Evolutionary conservation across 2,113 vertebrate genomes (phyloP).

Genomic region (Formicarius rufipectus): DNA sequence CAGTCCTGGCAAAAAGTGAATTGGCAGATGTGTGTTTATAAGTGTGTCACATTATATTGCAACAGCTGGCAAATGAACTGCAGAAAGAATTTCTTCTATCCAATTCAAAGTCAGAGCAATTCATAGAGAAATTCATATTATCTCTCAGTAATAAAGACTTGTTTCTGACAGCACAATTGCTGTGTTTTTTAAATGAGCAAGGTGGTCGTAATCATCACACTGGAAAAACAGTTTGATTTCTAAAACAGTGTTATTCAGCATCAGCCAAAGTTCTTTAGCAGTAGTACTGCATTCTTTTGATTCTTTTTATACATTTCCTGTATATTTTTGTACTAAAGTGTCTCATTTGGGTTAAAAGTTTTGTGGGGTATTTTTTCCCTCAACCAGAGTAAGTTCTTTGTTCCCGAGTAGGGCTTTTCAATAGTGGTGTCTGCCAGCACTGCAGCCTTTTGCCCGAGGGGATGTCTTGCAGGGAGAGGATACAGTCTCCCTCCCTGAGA

Average conservation of each 20-base stretch:
- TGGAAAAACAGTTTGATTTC: background rate
- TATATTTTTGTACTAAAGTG: background rate
- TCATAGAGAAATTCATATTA: background rate
- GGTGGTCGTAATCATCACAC: background rate
- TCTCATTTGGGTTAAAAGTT: background rate
- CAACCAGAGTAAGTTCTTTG: background rate
- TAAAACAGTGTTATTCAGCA: background rate
- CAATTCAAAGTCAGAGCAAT: background rate
- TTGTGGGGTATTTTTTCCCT: background rate
- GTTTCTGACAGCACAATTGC: background rate
- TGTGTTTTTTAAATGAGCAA: background rate
- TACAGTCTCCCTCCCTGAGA: background rate
- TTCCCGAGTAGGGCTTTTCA: background rate
- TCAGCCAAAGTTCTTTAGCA: background rate
- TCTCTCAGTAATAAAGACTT: background rate
- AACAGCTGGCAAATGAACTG: background rate
- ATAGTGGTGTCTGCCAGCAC: background rate
- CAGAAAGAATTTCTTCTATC: background rate
- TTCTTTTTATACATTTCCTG: background rate
- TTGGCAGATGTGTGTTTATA: background rate
- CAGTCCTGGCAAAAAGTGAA: background rate
- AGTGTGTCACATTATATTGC: background rate
- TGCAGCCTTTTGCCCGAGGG: background rate
- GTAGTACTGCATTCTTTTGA: background rate
- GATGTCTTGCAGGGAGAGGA: accelerated